Percentiles rank a stretch among this genome's conserved stretches.
These are phyloP conservation scores for Phyllopteryx taeniolatus DNA, from an alignment of 2,113 vertebrate genomes.

Conservation along the genomic window DNA sequence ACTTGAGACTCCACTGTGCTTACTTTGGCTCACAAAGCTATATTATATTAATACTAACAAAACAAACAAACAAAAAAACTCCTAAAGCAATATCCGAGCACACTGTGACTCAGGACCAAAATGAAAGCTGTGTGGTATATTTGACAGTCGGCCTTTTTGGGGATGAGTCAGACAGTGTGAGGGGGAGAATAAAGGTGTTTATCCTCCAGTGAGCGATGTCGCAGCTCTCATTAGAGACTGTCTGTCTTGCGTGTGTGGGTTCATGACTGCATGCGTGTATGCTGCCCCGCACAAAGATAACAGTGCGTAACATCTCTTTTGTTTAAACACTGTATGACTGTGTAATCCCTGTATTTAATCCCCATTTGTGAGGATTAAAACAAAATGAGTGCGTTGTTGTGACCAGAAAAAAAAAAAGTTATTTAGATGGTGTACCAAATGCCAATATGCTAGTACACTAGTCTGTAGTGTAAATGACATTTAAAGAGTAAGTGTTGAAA, in stretches of 20 bases:
- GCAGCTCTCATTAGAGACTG: background rate
- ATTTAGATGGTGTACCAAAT: background rate
- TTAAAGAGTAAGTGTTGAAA: too few species aligned
- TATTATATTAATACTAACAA: too few species aligned
- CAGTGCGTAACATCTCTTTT: constrained; percentile 14
- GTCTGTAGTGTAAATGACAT: too few species aligned
- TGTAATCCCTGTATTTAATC: constrained; percentile 55
- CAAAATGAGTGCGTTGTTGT: constrained; percentile 24
- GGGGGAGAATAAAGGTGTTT: background rate
- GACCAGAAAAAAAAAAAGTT: constrained; percentile 1
- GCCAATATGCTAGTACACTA: background rate
- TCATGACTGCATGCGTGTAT: background rate
- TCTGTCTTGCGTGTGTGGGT: background rate
- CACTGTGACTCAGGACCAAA: background rate
- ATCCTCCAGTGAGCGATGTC: background rate
- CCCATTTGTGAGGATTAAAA: constrained; percentile 34
- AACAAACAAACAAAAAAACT: background rate
- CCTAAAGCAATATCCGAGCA: background rate
- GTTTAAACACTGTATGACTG: constrained; percentile 40
- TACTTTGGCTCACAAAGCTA: too few species aligned
- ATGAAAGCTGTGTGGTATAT: background rate
- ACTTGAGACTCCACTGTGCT: too few species aligned
- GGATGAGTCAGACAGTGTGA: background rate
- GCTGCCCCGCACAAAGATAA: background rate
- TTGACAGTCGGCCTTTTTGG: background rate